phyloP scores from a whole-genome alignment of 2,113 vertebrate genomes.

The Climacteris rufus region DNA sequence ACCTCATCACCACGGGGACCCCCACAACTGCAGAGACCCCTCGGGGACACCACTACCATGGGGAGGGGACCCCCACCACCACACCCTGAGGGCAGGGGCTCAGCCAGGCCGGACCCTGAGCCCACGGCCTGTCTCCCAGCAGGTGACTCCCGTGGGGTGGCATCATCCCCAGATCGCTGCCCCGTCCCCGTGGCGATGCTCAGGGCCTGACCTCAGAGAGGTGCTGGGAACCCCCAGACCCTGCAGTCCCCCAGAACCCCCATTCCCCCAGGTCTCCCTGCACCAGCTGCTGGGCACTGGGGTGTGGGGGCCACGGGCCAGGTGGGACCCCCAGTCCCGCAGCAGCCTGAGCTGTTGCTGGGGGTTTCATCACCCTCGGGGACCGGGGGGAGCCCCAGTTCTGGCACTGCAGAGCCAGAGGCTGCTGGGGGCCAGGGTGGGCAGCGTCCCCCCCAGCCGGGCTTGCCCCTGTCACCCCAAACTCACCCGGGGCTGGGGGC shows the following conservation, averaged over 20 bases:
- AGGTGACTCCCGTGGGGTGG: neutral
- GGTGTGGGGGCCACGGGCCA: neutral
- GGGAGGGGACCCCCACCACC: neutral
- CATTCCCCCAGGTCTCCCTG: neutral
- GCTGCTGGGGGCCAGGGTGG: neutral
- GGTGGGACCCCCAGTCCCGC: neutral
- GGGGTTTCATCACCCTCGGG: neutral
- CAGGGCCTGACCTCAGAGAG: neutral
- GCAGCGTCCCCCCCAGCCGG: fast-evolving
- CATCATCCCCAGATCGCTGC: neutral
- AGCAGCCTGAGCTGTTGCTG: neutral
- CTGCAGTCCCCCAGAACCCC: neutral
- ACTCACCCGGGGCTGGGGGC: neutral
- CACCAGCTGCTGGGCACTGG: neutral
- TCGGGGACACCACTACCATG: neutral
- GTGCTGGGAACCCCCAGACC: neutral
- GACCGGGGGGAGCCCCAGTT: too few species aligned
- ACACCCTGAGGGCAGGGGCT: neutral
- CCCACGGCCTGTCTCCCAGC: neutral
- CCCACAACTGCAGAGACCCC: neutral
- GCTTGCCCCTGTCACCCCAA: neutral
- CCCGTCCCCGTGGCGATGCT: neutral
- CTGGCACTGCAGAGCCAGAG: too few species aligned
- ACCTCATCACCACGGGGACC: neutral
- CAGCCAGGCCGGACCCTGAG: neutral